Conservation (phyloP, 1,140 invertebrate species). For the Bombus sylvicola region DNA sequence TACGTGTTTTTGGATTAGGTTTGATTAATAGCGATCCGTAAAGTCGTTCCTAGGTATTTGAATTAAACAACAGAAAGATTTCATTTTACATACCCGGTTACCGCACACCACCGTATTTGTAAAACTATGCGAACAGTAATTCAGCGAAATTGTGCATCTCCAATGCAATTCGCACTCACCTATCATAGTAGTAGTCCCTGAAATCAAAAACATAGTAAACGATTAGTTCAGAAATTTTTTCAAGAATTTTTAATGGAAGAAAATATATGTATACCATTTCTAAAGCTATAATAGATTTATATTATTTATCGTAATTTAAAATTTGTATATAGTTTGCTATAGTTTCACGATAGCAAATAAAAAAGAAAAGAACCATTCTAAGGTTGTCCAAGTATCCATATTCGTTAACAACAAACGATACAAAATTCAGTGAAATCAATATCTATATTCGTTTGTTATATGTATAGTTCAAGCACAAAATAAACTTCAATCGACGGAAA, state of each 20-base stretch:
- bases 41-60: background rate
- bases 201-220: constrained; percentile 63
- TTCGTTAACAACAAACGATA: too few species aligned
- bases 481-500: constrained; percentile 12
- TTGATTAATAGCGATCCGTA: background rate
- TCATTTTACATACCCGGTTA: background rate
- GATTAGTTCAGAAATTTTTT: background rate
- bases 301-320: background rate
- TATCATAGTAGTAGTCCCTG: constrained; percentile 80
- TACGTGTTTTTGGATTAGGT: background rate
- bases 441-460: background rate
- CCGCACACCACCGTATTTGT: background rate
- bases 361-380: too few species aligned
- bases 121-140: background rate
- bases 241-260: background rate
- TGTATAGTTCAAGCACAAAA: constrained; percentile 3
- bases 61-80: background rate
- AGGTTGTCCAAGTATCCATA: too few species aligned
- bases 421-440: constrained; percentile 2
- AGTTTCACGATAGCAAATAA: too few species aligned
- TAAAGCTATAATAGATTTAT: background rate
- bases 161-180: constrained; percentile 66
- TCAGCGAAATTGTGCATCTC: background rate
- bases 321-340: too few species aligned
- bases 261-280: background rate